Evolutionary conservation across 2,797 vertebrate species (phyloP).

Genomic region (Lacerta agilis): DNA sequence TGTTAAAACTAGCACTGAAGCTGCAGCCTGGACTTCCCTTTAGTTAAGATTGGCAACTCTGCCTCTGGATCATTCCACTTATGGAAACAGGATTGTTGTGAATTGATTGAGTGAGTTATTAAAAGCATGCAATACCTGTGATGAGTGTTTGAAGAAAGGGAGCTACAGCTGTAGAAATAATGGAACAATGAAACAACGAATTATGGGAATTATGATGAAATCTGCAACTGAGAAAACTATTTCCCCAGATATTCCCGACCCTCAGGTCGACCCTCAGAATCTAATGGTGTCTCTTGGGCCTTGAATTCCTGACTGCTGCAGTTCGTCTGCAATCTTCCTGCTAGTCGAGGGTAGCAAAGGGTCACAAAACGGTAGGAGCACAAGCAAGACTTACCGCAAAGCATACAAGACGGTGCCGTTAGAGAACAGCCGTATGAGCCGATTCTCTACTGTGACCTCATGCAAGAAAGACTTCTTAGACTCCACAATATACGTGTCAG

Average conservation of each 20-base stretch:
- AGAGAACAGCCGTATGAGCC: constrained; percentile 80
- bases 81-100: too few species aligned
- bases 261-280: neutral
- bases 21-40: neutral
- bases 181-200: neutral
- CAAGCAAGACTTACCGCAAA: constrained; percentile 68
- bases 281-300: neutral
- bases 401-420: constrained; percentile 82
- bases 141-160: neutral
- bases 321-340: neutral
- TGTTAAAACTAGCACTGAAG: neutral
- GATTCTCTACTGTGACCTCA: constrained; percentile 78
- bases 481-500: constrained; percentile 82
- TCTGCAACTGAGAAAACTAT: neutral
- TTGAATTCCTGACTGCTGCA: neutral
- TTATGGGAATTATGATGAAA: neutral
- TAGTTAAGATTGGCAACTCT: neutral
- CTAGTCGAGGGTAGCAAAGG: too few species aligned
- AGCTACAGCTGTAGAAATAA: neutral
- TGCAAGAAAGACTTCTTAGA: constrained; percentile 83
- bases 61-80: neutral
- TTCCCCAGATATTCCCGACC: neutral
- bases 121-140: neutral
- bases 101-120: too few species aligned
- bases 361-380: neutral